These are phyloP conservation scores for Pachyramphus minor DNA, from an alignment of 2,113 vertebrate genomes.

Conservation along the genomic window DNA sequence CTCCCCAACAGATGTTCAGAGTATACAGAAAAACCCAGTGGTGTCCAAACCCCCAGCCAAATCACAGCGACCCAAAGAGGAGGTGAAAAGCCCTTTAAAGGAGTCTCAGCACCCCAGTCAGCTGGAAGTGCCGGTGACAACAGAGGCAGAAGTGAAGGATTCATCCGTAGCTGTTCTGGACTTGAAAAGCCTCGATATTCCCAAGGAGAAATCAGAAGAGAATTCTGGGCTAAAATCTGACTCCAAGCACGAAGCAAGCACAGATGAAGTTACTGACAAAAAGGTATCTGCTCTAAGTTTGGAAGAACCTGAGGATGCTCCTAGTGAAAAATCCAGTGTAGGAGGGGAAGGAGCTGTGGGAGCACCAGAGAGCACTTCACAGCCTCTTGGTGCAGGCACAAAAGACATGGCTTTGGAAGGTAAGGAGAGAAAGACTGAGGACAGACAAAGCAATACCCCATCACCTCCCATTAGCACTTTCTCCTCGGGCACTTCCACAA, in stretches of 20 bases:
- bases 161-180: not conserved
- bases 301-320: slow-evolving; percentile 35
- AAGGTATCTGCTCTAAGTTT: slow-evolving; percentile 26
- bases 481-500: slow-evolving; percentile 97
- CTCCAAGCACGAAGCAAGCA: slow-evolving; percentile 13
- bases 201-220: slow-evolving; percentile 24
- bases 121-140: slow-evolving; percentile 12
- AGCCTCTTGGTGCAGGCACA: slow-evolving; percentile 56
- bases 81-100: slow-evolving; percentile 70
- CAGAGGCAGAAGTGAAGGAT: slow-evolving; percentile 47
- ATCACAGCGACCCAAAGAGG: slow-evolving; percentile 82
- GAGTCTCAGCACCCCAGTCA: slow-evolving; percentile 43
- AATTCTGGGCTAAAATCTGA: not conserved
- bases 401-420: slow-evolving; percentile 79
- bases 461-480: slow-evolving; percentile 95
- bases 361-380: slow-evolving; percentile 12
- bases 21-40: slow-evolving; percentile 77
- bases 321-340: not conserved
- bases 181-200: not conserved
- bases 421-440: slow-evolving; percentile 89
- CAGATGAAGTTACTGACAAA: slow-evolving; percentile 9
- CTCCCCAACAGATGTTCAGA: slow-evolving; percentile 76
- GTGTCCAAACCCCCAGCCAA: slow-evolving; percentile 93
- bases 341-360: not conserved
- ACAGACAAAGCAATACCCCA: slow-evolving; percentile 94